A percentile compares a stretch with the other conserved stretches of the same genome.
These are phyloP conservation scores for Amphipyra tragopoginis DNA, from an alignment of 2,888 invertebrate genomes.

Conservation along the genomic window DNA sequence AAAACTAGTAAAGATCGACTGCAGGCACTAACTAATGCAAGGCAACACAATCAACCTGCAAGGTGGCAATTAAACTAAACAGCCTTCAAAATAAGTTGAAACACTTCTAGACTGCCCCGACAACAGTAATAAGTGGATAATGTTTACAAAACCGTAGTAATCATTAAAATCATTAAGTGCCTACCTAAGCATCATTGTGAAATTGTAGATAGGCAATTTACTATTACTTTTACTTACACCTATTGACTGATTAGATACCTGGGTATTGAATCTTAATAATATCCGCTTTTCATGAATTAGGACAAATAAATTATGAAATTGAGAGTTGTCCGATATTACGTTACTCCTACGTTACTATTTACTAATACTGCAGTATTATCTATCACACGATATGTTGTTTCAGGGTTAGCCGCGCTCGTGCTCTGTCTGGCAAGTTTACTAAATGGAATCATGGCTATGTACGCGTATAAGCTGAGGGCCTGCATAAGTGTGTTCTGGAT, in stretches of 20 bases:
- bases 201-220: constrained; percentile 8
- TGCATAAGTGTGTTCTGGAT: constrained; percentile 45
- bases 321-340: background rate
- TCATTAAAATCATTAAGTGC: background rate
- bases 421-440: constrained; percentile 57
- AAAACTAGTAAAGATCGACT: too few relatives aligned
- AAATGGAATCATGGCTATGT: constrained; percentile 61
- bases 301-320: constrained; percentile 7
- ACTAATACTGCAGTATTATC: background rate
- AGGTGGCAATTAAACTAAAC: too few relatives aligned
- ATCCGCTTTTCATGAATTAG: constrained; percentile 6
- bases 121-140: background rate
- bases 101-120: too few relatives aligned
- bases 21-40: too few relatives aligned
- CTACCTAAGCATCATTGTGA: background rate
- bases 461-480: constrained; percentile 52
- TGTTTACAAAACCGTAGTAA: constrained; percentile 1
- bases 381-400: constrained; percentile 20
- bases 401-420: constrained; percentile 67
- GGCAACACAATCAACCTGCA: too few relatives aligned
- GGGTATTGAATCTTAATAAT: background rate
- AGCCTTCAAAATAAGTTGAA: too few relatives aligned
- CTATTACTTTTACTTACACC: constrained; percentile 1
- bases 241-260: constrained; percentile 7
- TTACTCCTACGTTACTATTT: constrained; percentile 8